Evolutionary conservation across 2,113 vertebrate species (phyloP), one percentile per base, ranked within the genome.

Genomic region (Bos javanicus): DNA sequence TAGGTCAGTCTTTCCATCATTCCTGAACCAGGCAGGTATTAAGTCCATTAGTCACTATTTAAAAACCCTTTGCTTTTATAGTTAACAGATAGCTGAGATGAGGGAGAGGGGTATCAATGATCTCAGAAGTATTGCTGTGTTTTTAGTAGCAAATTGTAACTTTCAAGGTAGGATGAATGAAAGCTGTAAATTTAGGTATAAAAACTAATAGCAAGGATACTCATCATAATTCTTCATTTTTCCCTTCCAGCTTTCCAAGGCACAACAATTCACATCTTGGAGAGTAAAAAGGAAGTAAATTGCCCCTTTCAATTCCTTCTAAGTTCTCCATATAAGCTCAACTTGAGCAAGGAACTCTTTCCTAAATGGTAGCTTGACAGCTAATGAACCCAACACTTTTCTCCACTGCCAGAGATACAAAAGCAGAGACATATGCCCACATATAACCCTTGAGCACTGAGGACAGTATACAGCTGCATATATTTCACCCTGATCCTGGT

Each of bases 161-260:
- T 96, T 96, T 76, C n/a, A 90, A 95, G 16, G 62, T 80, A 21
- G 50, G 46, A 94, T 87, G 13, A 83, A 86, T 62, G 11, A 2
- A 96, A 96, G 36, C n/a, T n/a, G 78, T 62, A 91, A 76, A 84
- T 92, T 87, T 57, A 92, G 92, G 90, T 36, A 97, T 50, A 50
- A 94, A 91, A 97, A 95, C 62, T 57, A 97, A 62, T 56, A 43
- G 28, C 33, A 88, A 11, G 19, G 28, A 90, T 95, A 97, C 80
- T 76, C 3, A 43, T 91, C 59, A 97, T 15, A 28, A 78, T 48
- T 94, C n/a, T 39, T 90, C 50, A 88, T 85, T 85, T 87, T 93
- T 13, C 10, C 64, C 48, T 76, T 93, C 6, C 17, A 92, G n/a
- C 46, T 95, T 96, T 88, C 91, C 19, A 87, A 71, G 7, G 33